These are phyloP conservation scores for Madoqua kirkii DNA, from an alignment of 2,113 vertebrate genomes.

Conservation along the genomic window DNA sequence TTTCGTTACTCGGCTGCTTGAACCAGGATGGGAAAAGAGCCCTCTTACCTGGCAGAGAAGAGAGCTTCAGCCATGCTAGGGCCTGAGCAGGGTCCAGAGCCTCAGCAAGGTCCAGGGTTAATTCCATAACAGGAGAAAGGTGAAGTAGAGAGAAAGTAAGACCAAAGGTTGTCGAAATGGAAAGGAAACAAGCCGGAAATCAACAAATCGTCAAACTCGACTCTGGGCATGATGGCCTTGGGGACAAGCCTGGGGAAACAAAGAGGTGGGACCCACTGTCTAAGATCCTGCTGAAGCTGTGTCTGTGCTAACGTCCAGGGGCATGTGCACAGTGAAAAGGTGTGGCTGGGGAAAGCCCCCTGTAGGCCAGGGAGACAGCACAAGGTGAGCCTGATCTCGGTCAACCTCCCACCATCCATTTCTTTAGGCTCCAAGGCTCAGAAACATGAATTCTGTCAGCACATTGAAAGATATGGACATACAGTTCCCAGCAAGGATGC, in stretches of 20 bases:
- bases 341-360: background rate
- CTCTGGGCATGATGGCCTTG: background rate
- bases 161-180: background rate
- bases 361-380: background rate
- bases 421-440: background rate
- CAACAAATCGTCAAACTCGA: background rate
- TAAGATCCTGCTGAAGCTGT: background rate
- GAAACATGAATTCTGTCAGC: background rate
- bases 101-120: background rate
- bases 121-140: background rate
- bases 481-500: background rate
- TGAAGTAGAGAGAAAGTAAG: background rate
- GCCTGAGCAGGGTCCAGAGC: background rate
- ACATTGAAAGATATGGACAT: background rate
- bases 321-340: background rate
- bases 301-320: background rate
- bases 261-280: background rate
- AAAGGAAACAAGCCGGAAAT: background rate
- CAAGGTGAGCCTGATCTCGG: background rate
- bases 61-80: background rate
- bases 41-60: background rate
- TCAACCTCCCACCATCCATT: background rate
- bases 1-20: background rate
- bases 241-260: background rate
- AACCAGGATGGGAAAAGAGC: background rate